These are phyloP conservation scores for Ageneiosus marmoratus DNA, from an alignment of 2,113 vertebrate species.

Conservation along the genomic window DNA sequence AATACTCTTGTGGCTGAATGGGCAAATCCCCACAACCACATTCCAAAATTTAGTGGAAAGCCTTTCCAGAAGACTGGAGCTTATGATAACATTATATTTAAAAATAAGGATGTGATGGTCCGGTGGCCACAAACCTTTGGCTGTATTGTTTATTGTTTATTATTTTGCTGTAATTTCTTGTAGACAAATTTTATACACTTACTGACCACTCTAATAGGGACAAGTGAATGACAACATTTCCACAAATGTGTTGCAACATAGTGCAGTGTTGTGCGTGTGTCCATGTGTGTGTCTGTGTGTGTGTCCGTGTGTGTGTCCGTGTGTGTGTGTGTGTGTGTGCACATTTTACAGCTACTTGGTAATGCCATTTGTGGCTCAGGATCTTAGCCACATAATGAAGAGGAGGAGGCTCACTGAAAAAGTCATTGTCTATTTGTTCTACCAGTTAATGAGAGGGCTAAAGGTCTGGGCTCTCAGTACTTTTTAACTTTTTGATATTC, in stretches of 20 bases:
- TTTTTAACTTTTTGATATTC: not conserved
- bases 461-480: constrained; percentile 64
- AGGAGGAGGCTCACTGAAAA: constrained; percentile 66
- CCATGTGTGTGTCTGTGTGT: not conserved
- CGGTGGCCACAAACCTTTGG: not conserved
- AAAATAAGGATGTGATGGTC: not conserved
- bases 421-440: constrained; percentile 75
- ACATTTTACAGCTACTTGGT: constrained; percentile 74
- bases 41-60: not conserved
- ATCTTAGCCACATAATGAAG: constrained; percentile 78
- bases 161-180: not conserved
- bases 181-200: not conserved
- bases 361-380: constrained; percentile 79
- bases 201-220: not conserved
- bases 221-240: too few relatives aligned
- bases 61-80: not conserved
- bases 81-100: not conserved
- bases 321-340: not conserved
- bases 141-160: not conserved
- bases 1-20: too few relatives aligned
- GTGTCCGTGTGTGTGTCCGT: not conserved
- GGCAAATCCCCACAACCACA: not conserved
- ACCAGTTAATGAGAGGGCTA: constrained; percentile 78
- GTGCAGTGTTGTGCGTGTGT: not conserved
- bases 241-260: too few relatives aligned